Percentiles rank a stretch among this genome's conserved stretches.
phyloP scores from a whole-genome alignment of 2,797 vertebrate genomes.

The Carcharodon carcharias region DNA sequence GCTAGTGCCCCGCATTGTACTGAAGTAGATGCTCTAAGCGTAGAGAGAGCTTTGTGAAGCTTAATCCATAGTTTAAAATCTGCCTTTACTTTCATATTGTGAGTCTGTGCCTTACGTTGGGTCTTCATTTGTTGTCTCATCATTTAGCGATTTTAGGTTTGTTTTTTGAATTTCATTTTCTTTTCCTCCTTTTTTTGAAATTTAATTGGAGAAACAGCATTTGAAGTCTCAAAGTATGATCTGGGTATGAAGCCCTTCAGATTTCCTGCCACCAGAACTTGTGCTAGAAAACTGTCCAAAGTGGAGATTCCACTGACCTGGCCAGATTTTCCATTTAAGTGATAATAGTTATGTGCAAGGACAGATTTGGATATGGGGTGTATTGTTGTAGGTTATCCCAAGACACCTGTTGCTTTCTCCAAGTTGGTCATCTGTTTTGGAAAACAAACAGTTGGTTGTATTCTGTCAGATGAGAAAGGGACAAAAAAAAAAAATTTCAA shows the following conservation, averaged over 20 bases:
- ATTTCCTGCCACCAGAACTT: not conserved
- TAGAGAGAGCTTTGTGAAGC: not conserved
- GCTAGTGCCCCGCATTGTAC: not conserved
- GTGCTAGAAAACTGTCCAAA: not conserved
- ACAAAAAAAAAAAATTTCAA: not conserved
- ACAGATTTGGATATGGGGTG: not conserved
- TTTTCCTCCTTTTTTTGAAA: not conserved
- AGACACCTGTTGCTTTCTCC: not conserved
- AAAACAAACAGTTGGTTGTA: not conserved
- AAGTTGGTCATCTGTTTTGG: not conserved
- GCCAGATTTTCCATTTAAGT: not conserved
- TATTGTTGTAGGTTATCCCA: not conserved
- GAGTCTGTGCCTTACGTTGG: not conserved
- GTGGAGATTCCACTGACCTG: not conserved
- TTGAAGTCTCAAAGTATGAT: not conserved
- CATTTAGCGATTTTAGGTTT: not conserved
- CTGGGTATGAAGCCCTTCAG: not conserved
- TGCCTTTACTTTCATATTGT: not conserved
- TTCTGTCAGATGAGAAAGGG: not conserved
- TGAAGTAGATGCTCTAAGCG: not conserved
- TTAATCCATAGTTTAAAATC: not conserved
- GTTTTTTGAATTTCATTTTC: not conserved
- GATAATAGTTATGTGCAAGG: not conserved
- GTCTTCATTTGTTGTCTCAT: not conserved
- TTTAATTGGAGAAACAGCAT: not conserved